Conservation (phyloP, 2,888 invertebrate genomes). For the Drosophila ustulata region DNA sequence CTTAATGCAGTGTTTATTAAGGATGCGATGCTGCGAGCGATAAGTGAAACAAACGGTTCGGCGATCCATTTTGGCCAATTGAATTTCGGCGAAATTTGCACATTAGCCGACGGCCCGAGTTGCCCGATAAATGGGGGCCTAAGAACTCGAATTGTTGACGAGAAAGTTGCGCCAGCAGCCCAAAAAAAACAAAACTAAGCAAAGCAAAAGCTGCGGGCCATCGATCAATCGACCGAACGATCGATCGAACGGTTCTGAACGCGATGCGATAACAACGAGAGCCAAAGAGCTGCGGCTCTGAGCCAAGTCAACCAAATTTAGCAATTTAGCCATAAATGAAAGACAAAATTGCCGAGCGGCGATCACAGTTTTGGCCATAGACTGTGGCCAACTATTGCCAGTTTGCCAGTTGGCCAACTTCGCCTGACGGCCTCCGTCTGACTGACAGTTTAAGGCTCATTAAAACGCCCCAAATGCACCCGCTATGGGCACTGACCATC, state of each 20-base stretch:
- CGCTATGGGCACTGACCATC: slow-evolving; percentile 48
- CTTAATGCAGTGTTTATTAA: too few species aligned
- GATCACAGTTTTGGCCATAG: slow-evolving; percentile 18
- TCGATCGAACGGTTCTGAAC: slow-evolving; percentile 50
- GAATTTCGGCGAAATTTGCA: neutral
- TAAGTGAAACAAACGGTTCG: too few species aligned
- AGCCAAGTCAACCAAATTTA: slow-evolving; percentile 64
- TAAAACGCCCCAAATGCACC: slow-evolving; percentile 72
- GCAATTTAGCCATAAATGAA: slow-evolving; percentile 76
- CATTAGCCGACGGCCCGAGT: too few species aligned
- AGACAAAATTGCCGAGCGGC: slow-evolving; percentile 55
- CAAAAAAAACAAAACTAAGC: neutral
- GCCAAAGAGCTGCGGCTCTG: slow-evolving; percentile 13
- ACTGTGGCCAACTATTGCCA: slow-evolving; percentile 11
- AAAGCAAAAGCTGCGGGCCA: slow-evolving; percentile 17
- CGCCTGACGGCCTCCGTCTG: slow-evolving; percentile 29
- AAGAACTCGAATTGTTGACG: slow-evolving; percentile 49
- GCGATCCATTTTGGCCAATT: neutral
- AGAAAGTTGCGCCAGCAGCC: slow-evolving; percentile 51
- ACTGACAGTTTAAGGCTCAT: slow-evolving; percentile 68
- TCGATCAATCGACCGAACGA: slow-evolving; percentile 49
- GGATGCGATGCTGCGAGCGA: too few species aligned
- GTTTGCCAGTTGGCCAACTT: slow-evolving; percentile 21
- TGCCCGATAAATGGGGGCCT: slow-evolving; percentile 22
- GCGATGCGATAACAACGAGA: slow-evolving; percentile 59